phyloP scores from a whole-genome alignment of 2,888 invertebrate genomes.

The Muscina levida region DNA sequence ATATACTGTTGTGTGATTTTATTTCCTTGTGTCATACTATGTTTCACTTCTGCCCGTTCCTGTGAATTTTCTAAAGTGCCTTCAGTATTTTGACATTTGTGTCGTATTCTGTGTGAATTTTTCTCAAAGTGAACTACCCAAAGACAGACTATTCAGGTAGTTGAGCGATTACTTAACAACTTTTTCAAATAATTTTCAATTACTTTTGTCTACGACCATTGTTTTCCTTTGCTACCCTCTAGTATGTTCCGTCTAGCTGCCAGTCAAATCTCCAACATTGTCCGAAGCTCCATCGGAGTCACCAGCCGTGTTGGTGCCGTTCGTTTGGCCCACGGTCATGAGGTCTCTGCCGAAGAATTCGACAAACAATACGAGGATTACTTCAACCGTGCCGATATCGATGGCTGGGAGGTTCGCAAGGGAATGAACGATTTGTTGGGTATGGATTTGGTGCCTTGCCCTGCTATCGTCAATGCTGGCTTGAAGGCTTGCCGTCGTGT shows the following conservation, averaged over 20 bases:
- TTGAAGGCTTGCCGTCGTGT: constrained; percentile 94
- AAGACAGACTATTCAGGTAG: constrained; percentile 49
- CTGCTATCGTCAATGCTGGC: constrained; percentile 91
- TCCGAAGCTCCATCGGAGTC: constrained; percentile 75
- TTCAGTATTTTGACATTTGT: constrained; percentile 43
- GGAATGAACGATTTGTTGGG: constrained; percentile 93
- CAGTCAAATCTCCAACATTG: constrained; percentile 78
- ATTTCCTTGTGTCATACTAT: no score
- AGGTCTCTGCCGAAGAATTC: constrained; percentile 92
- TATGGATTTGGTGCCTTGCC: constrained; percentile 96
- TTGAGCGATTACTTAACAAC: constrained; percentile 68
- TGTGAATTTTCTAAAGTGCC: no score
- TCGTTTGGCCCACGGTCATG: constrained; percentile 79
- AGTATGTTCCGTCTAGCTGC: constrained; percentile 82
- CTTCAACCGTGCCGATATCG: constrained; percentile 93
- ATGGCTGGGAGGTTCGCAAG: constrained; percentile 96
- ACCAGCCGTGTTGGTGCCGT: constrained; percentile 75
- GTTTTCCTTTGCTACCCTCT: constrained; percentile 20
- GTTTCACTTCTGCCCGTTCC: no score
- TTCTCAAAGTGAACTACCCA: constrained; percentile 49
- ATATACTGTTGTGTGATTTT: no score
- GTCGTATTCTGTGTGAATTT: constrained; percentile 40
- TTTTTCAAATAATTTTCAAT: constrained; percentile 39
- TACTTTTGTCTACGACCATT: not conserved
- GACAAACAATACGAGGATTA: constrained; percentile 90